Base-by-base conservation (phyloP, 2,797 vertebrate species). In the Propithecus perrieri region DNA sequence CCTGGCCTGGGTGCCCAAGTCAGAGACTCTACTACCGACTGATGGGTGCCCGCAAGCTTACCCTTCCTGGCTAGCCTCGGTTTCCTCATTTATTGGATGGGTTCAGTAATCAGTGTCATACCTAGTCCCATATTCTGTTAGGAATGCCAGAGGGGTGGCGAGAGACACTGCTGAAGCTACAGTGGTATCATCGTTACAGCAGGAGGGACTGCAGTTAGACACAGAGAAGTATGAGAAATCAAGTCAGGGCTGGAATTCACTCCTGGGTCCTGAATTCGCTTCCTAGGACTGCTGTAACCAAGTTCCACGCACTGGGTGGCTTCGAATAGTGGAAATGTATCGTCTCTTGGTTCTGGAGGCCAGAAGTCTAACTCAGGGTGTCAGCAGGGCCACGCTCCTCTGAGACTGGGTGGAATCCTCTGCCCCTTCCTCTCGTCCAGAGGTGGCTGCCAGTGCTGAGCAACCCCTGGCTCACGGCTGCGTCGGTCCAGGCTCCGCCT, bases 1-100 rank as follows among this genome's bases (percentile, higher is more conserved):
- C 1, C 20, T 11, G 59, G 35, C 38, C 30, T 10, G 17, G 71
- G 41, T 14, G 5, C 35, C 65, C 35, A 18, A 24, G 53, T 20
- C 2, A 0, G 41, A 46, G 53, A 9, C 33, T 30, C 65, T 13
- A 0, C 24, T 18, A 1, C 61, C 0, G 1, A 12, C 0, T 4
- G 20, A 2, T 8, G 28, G 35, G 28, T n/a, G n/a, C n/a, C 50
- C 33, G 41, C 48, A 30, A 0, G 20, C 38, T 53, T 12, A 14
- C 20, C 61, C 53, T 46, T 86, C 41, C 65, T 35, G 4, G 22
- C 28, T 5, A 3, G 63, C 71, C 53, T 85, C 46, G 0, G 1
- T 33, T 41, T 69, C 76, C 48, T 57, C 30, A 4, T 35, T 30
- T 53, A 14, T n/a, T n/a, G 46, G 17, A 13, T 2, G 38, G 46